phyloP scores from a whole-genome alignment of 2,113 vertebrate genomes.

The Isichthys henryi region DNA sequence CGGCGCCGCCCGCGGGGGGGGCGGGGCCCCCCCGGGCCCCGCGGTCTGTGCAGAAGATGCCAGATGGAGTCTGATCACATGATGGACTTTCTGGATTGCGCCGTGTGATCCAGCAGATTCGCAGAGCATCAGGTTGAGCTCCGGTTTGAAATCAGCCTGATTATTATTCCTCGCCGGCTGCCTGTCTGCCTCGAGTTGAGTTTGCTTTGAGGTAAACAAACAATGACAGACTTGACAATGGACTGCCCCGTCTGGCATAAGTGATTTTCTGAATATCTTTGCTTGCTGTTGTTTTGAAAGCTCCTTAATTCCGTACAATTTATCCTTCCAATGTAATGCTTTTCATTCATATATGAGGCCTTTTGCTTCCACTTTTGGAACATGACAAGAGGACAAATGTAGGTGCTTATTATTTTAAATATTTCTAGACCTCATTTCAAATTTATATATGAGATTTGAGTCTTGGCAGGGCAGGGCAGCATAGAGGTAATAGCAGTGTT shows the following conservation, averaged over 20 bases:
- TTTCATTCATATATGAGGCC: not conserved
- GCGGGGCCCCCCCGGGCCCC: too few species aligned
- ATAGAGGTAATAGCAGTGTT: not conserved
- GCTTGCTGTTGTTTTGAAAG: not conserved
- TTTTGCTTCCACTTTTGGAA: not conserved
- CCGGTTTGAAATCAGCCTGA: not conserved
- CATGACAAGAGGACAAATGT: not conserved
- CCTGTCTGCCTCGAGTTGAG: not conserved
- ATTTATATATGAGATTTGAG: not conserved
- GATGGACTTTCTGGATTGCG: not conserved
- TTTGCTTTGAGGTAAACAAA: not conserved
- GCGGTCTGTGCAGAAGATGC: not conserved
- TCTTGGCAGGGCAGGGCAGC: not conserved
- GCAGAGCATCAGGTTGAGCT: not conserved
- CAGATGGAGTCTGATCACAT: slow-evolving; percentile 5
- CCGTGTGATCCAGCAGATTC: not conserved
- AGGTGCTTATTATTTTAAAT: not conserved
- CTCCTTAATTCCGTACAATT: not conserved
- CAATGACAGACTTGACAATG: not conserved
- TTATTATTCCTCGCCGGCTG: not conserved
- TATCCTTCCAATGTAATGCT: not conserved
- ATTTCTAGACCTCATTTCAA: not conserved
- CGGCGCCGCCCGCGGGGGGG: too few species aligned
- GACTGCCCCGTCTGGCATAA: not conserved
- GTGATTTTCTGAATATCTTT: not conserved